A percentile compares a stretch with the other conserved stretches of the same genome.
Evolutionary conservation across 37 sponge, comb jelly and placozoan species (phyloP).

Genomic region (Amphimedon queenslandica): DNA sequence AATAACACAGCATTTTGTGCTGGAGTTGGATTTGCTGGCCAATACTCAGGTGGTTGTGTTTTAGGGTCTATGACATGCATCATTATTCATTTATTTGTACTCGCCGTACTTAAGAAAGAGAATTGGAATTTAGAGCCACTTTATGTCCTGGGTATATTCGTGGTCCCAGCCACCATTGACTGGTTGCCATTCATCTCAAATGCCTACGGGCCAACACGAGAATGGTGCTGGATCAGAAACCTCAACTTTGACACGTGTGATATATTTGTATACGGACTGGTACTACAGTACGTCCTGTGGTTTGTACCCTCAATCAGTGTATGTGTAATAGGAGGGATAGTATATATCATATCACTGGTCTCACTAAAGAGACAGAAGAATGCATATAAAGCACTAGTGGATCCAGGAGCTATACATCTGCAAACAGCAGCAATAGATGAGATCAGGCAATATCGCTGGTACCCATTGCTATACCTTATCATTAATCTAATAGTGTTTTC

Average conservation of each 20-base stretch:
- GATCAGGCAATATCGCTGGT: conserved; percentile 13
- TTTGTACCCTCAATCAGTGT: conserved; percentile 24
- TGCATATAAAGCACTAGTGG: background rate
- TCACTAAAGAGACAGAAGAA: background rate
- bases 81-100: background rate
- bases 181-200: conserved; percentile 53
- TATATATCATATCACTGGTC: conserved; percentile 7
- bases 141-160: conserved; percentile 21
- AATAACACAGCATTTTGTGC: conserved; percentile 3
- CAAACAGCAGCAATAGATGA: background rate
- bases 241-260: conserved; percentile 9
- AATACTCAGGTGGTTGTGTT: conserved; percentile 6
- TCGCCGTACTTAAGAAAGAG: background rate
- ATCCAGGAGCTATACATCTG: background rate
- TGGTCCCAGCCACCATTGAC: conserved; percentile 30
- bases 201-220: conserved; percentile 54
- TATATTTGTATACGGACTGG: background rate
- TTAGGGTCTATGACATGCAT: conserved; percentile 15
- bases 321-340: background rate
- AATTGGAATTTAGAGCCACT: conserved; percentile 6
- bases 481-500: conserved; percentile 33
- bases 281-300: conserved; percentile 33
- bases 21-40: conserved; percentile 17
- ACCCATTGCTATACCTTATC: conserved; percentile 40
- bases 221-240: conserved; percentile 69